phyloP scores from a whole-genome alignment of 2,888 invertebrate species.

The Schizaphis graminum region DNA sequence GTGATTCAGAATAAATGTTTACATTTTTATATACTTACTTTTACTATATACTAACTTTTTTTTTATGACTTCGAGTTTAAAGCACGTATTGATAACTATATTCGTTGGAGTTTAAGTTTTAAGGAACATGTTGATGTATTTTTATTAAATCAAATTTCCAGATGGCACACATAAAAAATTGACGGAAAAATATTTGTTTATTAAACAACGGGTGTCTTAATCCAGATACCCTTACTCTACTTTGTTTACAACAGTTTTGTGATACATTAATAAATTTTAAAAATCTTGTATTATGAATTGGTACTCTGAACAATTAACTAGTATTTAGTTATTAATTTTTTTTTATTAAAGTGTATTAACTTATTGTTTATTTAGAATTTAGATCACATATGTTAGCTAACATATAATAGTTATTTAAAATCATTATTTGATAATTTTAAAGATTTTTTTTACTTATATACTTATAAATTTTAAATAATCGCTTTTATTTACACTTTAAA shows the following conservation, averaged over 20 bases:
- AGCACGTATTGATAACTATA: not conserved
- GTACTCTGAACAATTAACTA: not conserved
- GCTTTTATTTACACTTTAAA: not conserved
- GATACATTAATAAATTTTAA: not conserved
- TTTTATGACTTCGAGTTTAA: not conserved
- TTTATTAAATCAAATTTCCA: not conserved
- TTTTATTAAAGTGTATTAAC: not conserved
- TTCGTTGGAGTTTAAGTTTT: not conserved
- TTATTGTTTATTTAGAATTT: not conserved
- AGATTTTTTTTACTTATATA: not conserved
- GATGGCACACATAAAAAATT: not conserved
- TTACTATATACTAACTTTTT: no score
- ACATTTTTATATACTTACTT: not conserved
- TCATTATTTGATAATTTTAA: not conserved
- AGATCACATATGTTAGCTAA: not conserved
- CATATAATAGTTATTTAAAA: not conserved
- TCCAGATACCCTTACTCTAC: not conserved
- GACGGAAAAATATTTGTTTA: not conserved
- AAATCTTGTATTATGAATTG: not conserved
- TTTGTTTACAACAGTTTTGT: not conserved
- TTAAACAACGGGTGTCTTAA: not conserved
- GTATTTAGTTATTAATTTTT: not conserved
- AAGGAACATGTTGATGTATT: not conserved
- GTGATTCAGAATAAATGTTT: not conserved
- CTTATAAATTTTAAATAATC: not conserved